phyloP scores from a whole-genome alignment of 2,888 invertebrate species.

The Caenorhabditis doughertyi region DNA sequence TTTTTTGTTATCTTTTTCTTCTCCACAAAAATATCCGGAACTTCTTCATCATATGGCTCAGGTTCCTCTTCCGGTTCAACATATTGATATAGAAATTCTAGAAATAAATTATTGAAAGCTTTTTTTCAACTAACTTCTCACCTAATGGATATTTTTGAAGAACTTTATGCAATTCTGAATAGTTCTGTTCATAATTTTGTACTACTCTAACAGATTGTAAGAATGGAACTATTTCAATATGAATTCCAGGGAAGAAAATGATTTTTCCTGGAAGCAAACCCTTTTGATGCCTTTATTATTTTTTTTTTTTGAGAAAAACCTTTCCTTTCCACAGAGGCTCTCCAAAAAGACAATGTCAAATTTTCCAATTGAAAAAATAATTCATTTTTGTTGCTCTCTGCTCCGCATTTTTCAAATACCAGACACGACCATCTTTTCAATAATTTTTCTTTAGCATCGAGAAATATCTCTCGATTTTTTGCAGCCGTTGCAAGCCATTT shows the following conservation, averaged over 20 bases:
- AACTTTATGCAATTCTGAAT: slow-evolving; percentile 47
- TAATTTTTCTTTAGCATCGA: slow-evolving; percentile 42
- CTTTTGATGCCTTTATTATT: not conserved
- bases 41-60: slow-evolving; percentile 41
- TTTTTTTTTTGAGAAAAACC: slow-evolving; percentile 38
- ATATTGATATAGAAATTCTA: slow-evolving; percentile 64
- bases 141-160: slow-evolving; percentile 57
- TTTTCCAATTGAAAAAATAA: slow-evolving; percentile 56
- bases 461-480: slow-evolving; percentile 44
- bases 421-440: slow-evolving; percentile 59
- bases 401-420: slow-evolving; percentile 58
- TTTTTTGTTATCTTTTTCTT: slow-evolving; percentile 54
- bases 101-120: not conserved
- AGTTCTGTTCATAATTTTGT: slow-evolving; percentile 50
- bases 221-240: slow-evolving; percentile 72
- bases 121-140: not conserved
- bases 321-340: slow-evolving; percentile 66
- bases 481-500: slow-evolving; percentile 34
- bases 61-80: slow-evolving; percentile 54
- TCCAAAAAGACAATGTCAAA: slow-evolving; percentile 70
- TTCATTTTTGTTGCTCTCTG: slow-evolving; percentile 63
- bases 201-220: slow-evolving; percentile 66
- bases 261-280: slow-evolving; percentile 65
- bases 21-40: slow-evolving; percentile 47
- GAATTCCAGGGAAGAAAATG: slow-evolving; percentile 72